Evolutionary conservation across 2,888 invertebrate genomes (phyloP), one percentile per base, ranked within the genome.

Genomic region (Ephialtes manifestator): DNA sequence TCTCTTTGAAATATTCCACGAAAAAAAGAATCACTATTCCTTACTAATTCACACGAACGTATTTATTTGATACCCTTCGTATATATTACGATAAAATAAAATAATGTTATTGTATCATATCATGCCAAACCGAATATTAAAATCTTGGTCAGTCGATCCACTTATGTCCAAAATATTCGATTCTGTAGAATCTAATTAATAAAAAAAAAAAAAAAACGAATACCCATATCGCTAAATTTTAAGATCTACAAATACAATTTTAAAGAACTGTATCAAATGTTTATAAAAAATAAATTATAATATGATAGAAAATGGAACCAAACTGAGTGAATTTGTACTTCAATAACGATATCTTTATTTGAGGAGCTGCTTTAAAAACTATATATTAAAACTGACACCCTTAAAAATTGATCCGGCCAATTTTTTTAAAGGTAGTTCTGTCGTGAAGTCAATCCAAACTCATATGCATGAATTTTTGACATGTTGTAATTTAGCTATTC

Each of bases 231-330:
- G 88, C 89, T 91, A 89, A 91, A 89, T 77, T 78, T 87, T 91
- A 92, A 92, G 90, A 88, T 90, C 90, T 91, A 91, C 89, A 87
- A 89, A 89, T 85, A 82, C 76, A 58, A 80, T 77, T 63, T 67
- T 83, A 85, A 71, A 83, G 86, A 89, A 91, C 89, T 93, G 93
- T 93, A 93, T 92, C 92, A 93, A 93, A 93, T 93, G 93, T 93
- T 93, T 93, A 93, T 93, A 92, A 92, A 91, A 92, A 93, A 93
- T 92, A 93, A 93, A 93, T 92, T 91, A 92, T 92, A 88, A 89
- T 88, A 91, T 86, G 87, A 92, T 91, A 90, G 89, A 91, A 78
- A 81, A 78, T 35, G 24, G 7, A 63, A 63, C 18, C 24, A 51
- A 35, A 39, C 18, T 35, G 51, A 51, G 65, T 51, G 39, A 39